Evolutionary conservation across 2,888 invertebrate genomes (phyloP).

Genomic region (Brachylomia viminalis): DNA sequence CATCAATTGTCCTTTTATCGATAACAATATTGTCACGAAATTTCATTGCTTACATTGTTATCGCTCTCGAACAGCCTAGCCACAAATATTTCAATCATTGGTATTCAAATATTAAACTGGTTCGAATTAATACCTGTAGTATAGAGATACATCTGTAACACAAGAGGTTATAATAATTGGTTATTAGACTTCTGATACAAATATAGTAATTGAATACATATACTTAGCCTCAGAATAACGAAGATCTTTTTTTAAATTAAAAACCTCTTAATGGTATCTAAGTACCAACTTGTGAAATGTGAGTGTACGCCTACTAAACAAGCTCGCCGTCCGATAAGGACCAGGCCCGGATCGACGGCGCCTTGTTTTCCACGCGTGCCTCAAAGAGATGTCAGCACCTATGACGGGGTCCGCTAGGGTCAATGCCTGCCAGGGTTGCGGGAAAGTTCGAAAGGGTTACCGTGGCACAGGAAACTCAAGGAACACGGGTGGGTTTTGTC

Average conservation of each 20-base stretch:
- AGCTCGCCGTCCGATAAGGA: too few species aligned
- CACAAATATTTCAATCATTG: conserved; percentile 12
- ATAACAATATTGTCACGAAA: conserved; percentile 1
- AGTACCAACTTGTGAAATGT: not conserved
- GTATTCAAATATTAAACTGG: conserved; percentile 7
- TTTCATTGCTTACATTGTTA: conserved; percentile 15
- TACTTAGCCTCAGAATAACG: not conserved
- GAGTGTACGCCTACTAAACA: not conserved
- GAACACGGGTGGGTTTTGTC: too few species aligned
- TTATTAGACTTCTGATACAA: not conserved
- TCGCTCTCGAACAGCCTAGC: conserved; percentile 11
- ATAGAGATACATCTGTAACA: conserved; percentile 8
- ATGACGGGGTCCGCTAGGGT: too few species aligned
- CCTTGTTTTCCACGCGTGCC: too few species aligned
- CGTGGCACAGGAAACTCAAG: too few species aligned
- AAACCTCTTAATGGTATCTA: not conserved
- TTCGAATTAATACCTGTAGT: not conserved
- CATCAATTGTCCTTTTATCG: not conserved
- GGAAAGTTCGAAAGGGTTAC: too few species aligned
- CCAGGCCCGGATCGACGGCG: too few species aligned
- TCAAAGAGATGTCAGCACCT: too few species aligned
- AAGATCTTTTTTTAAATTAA: not conserved
- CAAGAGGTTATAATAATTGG: not conserved
- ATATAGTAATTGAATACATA: conserved; percentile 8
- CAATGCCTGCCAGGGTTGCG: too few species aligned